Evolutionary conservation across 2,113 vertebrate species (phyloP).

Genomic region (Todiramphus saurophagus): DNA sequence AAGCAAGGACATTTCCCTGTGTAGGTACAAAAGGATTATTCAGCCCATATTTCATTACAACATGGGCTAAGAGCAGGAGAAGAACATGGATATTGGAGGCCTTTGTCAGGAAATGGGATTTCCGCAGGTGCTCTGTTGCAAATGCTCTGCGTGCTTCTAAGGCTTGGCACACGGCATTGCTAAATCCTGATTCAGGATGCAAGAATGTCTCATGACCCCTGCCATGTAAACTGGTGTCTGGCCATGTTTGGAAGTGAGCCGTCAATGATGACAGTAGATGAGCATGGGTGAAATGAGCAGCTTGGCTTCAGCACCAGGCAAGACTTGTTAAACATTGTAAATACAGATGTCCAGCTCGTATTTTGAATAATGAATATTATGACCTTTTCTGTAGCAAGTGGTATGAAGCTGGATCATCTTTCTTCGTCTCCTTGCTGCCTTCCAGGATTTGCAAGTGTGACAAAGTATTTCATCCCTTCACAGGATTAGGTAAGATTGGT

Average conservation of each 20-base stretch:
- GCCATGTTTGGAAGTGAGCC: conserved; percentile 55
- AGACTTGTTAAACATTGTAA: conserved; percentile 4
- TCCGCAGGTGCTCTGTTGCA: conserved; percentile 44
- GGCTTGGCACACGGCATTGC: conserved; percentile 15
- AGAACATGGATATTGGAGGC: conserved; percentile 17
- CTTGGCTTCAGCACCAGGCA: conserved; percentile 19
- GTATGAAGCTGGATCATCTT: background rate
- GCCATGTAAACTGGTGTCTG: conserved; percentile 33
- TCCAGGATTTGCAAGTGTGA: background rate
- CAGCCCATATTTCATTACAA: background rate
- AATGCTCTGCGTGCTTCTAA: conserved; percentile 44
- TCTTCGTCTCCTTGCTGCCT: background rate
- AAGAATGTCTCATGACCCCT: conserved; percentile 53
- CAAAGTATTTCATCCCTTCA: background rate
- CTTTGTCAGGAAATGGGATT: conserved; percentile 58
- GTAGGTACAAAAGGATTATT: background rate
- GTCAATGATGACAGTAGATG: background rate
- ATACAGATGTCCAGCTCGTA: conserved; percentile 18
- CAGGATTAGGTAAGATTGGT: background rate
- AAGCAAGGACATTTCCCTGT: background rate
- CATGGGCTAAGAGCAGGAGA: background rate
- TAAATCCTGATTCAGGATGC: conserved; percentile 57
- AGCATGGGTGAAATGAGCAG: conserved; percentile 48
- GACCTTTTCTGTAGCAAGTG: conserved; percentile 3
- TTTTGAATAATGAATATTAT: background rate